Percentiles rank a stretch among this genome's conserved stretches.
phyloP scores from a whole-genome alignment of 1,140 invertebrate genomes.

The Lepidotrigona ventralis region DNA sequence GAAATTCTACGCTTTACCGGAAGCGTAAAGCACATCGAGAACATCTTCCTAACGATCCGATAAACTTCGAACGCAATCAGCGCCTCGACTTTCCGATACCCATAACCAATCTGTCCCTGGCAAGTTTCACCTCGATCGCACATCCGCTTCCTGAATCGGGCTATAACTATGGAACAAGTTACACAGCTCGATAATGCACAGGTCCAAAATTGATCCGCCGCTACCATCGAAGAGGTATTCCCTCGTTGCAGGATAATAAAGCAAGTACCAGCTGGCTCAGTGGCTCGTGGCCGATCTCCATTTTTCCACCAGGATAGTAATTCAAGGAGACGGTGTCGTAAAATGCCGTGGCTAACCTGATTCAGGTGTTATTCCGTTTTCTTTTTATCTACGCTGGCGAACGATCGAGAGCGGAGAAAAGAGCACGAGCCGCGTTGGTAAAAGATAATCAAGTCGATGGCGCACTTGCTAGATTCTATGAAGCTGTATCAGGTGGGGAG shows the following conservation, averaged over 20 bases:
- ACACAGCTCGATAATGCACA: background rate
- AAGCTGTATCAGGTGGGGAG: background rate
- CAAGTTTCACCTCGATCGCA: background rate
- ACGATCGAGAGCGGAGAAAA: background rate
- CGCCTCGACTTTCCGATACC: background rate
- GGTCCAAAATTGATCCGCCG: background rate
- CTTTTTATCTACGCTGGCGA: constrained; percentile 3
- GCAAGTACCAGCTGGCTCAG: background rate
- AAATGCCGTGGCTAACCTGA: constrained; percentile 15
- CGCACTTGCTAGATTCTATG: background rate
- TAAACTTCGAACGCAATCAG: constrained; percentile 7
- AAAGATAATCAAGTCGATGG: constrained; percentile 3
- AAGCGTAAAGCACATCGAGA: too few relatives aligned
- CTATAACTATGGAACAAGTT: background rate
- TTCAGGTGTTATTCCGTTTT: constrained; percentile 8
- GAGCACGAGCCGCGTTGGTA: background rate
- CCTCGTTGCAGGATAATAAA: background rate
- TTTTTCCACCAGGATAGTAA: constrained; percentile 23
- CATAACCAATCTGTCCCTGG: background rate
- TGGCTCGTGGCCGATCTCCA: background rate
- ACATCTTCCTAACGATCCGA: background rate
- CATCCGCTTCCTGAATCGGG: background rate
- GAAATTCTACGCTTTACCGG: background rate
- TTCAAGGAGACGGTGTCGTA: constrained; percentile 18
- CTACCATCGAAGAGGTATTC: background rate